phyloP scores from a whole-genome alignment of 2,797 vertebrate species.

The Urophycis tenuis region DNA sequence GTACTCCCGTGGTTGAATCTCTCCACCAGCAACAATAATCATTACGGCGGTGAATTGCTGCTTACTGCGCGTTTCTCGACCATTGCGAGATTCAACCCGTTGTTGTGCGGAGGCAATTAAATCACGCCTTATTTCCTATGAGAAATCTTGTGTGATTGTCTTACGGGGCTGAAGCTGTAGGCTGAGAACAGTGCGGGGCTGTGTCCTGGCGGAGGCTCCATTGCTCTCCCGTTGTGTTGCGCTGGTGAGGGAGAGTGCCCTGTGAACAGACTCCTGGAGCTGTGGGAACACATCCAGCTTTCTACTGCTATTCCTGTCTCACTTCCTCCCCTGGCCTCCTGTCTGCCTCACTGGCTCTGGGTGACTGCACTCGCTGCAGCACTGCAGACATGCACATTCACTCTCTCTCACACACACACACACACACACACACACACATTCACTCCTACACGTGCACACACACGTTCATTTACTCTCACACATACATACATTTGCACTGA shows the following conservation, averaged over 20 bases:
- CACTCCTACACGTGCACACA: background rate
- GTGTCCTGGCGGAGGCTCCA: background rate
- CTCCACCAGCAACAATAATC: background rate
- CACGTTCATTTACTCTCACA: background rate
- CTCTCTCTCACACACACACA: background rate
- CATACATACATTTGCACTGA: slow-evolving; percentile 6
- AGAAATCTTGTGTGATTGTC: slow-evolving; percentile 31
- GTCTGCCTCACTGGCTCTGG: slow-evolving; percentile 1
- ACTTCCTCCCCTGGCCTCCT: slow-evolving; percentile 9
- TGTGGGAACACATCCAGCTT: slow-evolving; percentile 30
- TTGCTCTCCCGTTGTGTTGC: background rate
- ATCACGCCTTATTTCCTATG: background rate
- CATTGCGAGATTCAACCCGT: background rate
- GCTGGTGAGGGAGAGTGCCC: slow-evolving; percentile 42
- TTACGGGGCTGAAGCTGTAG: slow-evolving; percentile 10
- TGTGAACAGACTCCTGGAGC: slow-evolving; percentile 37
- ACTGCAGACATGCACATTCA: background rate
- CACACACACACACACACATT: background rate
- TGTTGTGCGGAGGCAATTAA: background rate
- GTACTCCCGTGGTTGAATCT: background rate
- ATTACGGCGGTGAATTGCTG: background rate
- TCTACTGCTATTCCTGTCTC: background rate
- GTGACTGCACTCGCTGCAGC: background rate
- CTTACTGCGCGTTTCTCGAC: background rate
- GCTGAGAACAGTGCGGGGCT: background rate